These are phyloP conservation scores for Dendrolimus kikuchii DNA, from an alignment of 1,140 invertebrate species.

Conservation along the genomic window DNA sequence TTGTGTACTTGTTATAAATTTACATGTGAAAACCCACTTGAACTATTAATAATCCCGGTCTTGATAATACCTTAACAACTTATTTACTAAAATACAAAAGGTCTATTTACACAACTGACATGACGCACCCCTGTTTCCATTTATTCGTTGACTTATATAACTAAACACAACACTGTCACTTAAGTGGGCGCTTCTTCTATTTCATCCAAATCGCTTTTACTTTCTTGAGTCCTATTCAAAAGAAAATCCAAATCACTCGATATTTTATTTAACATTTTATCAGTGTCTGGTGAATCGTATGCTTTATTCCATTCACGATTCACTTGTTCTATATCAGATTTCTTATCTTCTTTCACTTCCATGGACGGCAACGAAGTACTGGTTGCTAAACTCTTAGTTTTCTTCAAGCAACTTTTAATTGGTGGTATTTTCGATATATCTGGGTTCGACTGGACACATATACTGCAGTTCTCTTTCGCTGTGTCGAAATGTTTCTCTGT, in stretches of 20 bases:
- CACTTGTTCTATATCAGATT: conserved; percentile 54
- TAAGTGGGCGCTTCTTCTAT: conserved; percentile 58
- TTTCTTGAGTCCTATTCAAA: conserved; percentile 74
- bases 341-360: conserved; percentile 49
- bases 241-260: conserved; percentile 83
- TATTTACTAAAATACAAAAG: no score
- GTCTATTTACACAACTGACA: conserved; percentile 16
- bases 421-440: conserved; percentile 56
- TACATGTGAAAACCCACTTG: no score
- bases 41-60: no score
- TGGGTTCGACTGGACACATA: conserved; percentile 61
- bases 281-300: conserved; percentile 58
- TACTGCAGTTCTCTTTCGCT: conserved; percentile 48
- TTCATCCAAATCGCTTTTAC: conserved; percentile 30
- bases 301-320: conserved; percentile 54
- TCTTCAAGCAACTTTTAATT: conserved; percentile 68
- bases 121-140: conserved; percentile 49
- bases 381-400: conserved; percentile 44
- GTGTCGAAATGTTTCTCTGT: conserved; percentile 41
- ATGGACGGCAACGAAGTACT: conserved; percentile 59
- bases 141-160: conserved; percentile 23
- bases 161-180: background rate
- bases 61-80: no score
- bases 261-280: conserved; percentile 80
- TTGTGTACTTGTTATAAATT: no score